Evolutionary conservation across 2,797 vertebrate species (phyloP).

Genomic region (Hylomyscus alleni): DNA sequence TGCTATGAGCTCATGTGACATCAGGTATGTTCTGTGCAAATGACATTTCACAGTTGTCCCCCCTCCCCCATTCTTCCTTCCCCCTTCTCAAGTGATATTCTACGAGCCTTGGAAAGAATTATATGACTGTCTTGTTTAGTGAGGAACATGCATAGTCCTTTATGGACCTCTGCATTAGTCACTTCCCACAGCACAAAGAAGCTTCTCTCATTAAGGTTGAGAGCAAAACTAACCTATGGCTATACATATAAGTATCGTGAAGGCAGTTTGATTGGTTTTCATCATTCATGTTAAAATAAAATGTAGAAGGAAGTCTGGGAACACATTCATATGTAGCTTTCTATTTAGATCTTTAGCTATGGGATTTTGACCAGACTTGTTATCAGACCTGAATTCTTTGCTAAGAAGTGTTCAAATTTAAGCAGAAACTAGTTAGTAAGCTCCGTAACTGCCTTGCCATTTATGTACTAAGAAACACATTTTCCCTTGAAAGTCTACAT

Average conservation of each 20-base stretch:
- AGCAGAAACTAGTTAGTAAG: background rate
- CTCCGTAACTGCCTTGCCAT: background rate
- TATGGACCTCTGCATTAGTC: background rate
- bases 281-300: background rate
- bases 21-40: no score
- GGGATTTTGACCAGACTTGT: background rate
- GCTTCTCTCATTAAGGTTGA: background rate
- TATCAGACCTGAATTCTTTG: background rate
- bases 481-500: background rate
- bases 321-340: background rate
- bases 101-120: background rate
- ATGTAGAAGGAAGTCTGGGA: background rate
- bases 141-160: background rate
- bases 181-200: background rate
- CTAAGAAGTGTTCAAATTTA: background rate
- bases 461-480: background rate
- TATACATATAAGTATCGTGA: no score
- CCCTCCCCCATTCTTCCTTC: background rate
- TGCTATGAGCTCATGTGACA: background rate
- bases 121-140: background rate
- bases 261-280: background rate
- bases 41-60: background rate
- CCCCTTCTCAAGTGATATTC: background rate
- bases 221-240: background rate
- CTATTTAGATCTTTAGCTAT: background rate